phyloP scores from a whole-genome alignment of 2,113 vertebrate species.

The Oreochromis niloticus region DNA sequence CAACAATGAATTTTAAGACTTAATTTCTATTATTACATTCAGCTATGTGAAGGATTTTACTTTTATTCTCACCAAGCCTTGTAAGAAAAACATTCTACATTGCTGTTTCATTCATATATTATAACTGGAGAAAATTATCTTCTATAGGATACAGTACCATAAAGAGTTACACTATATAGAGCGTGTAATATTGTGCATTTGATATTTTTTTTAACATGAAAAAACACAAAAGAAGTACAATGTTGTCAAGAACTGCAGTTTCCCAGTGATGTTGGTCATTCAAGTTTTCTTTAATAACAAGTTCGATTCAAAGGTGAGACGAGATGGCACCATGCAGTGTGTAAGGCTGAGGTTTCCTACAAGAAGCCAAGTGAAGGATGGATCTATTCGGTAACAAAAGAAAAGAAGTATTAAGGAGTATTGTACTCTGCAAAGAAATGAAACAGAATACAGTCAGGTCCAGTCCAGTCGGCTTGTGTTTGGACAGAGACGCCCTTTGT shows the following conservation, averaged over 20 bases:
- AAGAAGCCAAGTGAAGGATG: neutral
- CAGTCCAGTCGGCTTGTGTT: neutral
- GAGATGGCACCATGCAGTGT: conserved; percentile 41
- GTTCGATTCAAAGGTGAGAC: neutral
- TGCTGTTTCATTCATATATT: neutral
- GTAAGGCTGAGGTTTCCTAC: conserved; percentile 34
- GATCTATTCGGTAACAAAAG: neutral
- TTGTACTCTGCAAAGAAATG: neutral
- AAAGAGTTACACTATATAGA: conserved; percentile 8
- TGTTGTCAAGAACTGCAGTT: neutral
- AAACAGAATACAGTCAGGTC: neutral
- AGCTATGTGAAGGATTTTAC: neutral
- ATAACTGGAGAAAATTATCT: neutral
- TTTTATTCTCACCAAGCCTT: neutral
- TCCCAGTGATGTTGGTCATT: conserved; percentile 13
- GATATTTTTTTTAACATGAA: neutral
- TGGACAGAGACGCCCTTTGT: neutral
- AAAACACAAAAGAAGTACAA: neutral
- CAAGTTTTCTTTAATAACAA: neutral
- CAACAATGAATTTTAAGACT: neutral
- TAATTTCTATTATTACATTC: neutral
- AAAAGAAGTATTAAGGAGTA: neutral
- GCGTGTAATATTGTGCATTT: neutral
- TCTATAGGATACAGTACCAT: neutral
- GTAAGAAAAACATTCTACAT: neutral